Evolutionary conservation across 2,888 invertebrate genomes (phyloP).

Genomic region (Phrixothrix hirtus): DNA sequence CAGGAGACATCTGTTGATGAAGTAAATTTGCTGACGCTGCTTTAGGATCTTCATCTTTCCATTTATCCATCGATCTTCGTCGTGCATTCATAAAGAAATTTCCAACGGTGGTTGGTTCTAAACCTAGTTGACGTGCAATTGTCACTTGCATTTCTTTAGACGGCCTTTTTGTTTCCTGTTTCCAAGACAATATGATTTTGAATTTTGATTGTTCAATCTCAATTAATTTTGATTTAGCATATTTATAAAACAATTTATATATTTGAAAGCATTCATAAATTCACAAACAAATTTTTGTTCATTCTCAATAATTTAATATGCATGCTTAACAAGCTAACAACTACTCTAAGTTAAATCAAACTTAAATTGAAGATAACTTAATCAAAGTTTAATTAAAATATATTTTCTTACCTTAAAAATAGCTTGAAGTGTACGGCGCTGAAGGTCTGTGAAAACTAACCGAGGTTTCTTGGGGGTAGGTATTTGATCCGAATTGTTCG

Average conservation of each 20-base stretch:
- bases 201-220: too few species aligned
- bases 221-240: too few species aligned
- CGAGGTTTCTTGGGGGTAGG: slow-evolving; percentile 98
- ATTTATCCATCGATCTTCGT: slow-evolving; percentile 95
- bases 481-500: slow-evolving; percentile 76
- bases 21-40: slow-evolving; percentile 53
- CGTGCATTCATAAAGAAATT: slow-evolving; percentile 99
- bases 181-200: not conserved
- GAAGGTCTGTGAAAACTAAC: slow-evolving; percentile 99
- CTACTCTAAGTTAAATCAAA: too few species aligned
- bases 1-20: slow-evolving; percentile 56
- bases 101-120: slow-evolving; percentile 97
- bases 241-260: too few species aligned
- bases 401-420: slow-evolving; percentile 88
- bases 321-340: too few species aligned
- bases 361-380: too few species aligned
- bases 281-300: too few species aligned
- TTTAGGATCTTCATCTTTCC: slow-evolving; percentile 91
- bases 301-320: too few species aligned
- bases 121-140: slow-evolving; percentile 93
- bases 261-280: too few species aligned
- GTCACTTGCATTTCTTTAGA: slow-evolving; percentile 99
- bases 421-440: slow-evolving; percentile 99
- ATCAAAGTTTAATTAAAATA: too few species aligned
- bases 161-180: slow-evolving; percentile 96